These are phyloP conservation scores for Ladona fulva DNA, from an alignment of 1,140 invertebrate species.

Conservation along the genomic window DNA sequence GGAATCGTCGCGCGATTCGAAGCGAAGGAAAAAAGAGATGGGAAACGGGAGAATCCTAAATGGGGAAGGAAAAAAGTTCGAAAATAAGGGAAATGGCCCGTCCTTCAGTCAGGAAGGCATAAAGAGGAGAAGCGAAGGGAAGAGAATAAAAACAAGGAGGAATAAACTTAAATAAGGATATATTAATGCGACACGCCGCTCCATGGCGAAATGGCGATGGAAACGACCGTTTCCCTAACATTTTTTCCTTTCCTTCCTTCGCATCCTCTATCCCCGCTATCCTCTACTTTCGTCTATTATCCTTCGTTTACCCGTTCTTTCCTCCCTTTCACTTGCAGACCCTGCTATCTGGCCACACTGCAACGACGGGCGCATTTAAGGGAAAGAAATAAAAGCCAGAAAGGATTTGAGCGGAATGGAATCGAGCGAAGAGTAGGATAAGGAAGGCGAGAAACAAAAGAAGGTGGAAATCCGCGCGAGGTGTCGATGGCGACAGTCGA, in stretches of 20 bases:
- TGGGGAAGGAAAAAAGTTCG: background rate
- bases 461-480: background rate
- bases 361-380: background rate
- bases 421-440: background rate
- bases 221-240: background rate
- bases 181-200: constrained; percentile 3
- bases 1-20: no score
- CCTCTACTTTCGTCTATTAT: background rate
- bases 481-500: background rate
- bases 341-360: background rate
- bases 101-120: constrained; percentile 3
- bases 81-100: background rate
- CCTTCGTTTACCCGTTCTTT: background rate
- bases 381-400: background rate
- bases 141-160: background rate
- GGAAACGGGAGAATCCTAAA: background rate
- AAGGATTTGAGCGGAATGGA: background rate
- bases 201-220: background rate
- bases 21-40: no score
- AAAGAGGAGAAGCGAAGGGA: background rate
- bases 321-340: background rate
- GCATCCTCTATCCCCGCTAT: background rate
- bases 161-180: constrained; percentile 8
- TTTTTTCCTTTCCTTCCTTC: background rate
- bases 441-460: background rate